A percentile compares a stretch with the other conserved stretches of the same genome.
Conservation (phyloP, 1,140 invertebrate species). For the Paracyclopina nana region DNA sequence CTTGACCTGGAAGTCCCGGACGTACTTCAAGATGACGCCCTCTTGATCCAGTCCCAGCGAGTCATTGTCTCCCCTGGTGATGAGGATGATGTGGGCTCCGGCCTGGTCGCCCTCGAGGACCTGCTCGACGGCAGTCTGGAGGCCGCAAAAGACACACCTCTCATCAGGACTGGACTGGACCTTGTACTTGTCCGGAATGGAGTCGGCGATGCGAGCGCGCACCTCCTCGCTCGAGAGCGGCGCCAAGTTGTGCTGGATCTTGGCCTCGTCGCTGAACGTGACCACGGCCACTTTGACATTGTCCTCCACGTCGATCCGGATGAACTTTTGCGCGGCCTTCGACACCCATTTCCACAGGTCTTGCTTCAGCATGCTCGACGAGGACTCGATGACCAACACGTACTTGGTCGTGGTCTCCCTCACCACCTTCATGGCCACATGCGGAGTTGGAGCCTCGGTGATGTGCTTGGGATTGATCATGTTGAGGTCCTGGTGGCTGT, state of each 20-base stretch:
- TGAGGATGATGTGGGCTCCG: conserved; percentile 8
- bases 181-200: conserved; percentile 12
- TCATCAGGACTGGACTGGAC: conserved; percentile 4
- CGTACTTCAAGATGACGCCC: conserved; percentile 5
- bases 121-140: neutral
- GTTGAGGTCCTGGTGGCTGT: neutral
- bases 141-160: conserved; percentile 3
- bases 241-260: neutral
- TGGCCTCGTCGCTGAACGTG: conserved; percentile 8
- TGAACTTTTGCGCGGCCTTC: conserved; percentile 15
- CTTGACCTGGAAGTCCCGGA: neutral
- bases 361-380: neutral
- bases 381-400: conserved; percentile 10
- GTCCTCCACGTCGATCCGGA: conserved; percentile 4
- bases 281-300: conserved; percentile 5
- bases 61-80: conserved; percentile 12
- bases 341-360: conserved; percentile 14
- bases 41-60: conserved; percentile 3
- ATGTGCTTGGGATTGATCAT: too few species aligned
- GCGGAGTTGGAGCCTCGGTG: too few species aligned
- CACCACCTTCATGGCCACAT: too few species aligned
- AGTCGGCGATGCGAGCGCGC: conserved; percentile 1
- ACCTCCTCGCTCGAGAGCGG: neutral
- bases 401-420: conserved; percentile 7
- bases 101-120: neutral